A percentile compares a stretch with the other conserved stretches of the same genome.
phyloP scores from a whole-genome alignment of 2,888 invertebrate genomes.

The Philereme vetulata region DNA sequence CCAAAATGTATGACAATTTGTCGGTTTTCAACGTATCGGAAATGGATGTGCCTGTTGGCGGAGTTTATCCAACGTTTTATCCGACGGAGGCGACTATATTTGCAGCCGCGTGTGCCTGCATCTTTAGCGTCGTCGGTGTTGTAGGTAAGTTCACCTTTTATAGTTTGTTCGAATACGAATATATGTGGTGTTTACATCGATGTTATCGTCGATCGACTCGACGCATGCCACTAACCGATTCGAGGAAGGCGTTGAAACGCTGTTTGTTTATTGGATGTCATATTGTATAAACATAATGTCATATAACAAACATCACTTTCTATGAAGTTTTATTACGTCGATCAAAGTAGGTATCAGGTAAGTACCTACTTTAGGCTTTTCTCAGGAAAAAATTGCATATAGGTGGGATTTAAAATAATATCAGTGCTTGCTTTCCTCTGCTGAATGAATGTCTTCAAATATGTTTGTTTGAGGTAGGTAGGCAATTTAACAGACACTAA shows the following conservation, averaged over 20 bases:
- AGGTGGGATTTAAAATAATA: no score
- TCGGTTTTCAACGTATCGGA: conserved; percentile 45
- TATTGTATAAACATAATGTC: conserved; percentile 53
- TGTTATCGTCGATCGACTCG: conserved; percentile 39
- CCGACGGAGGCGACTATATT: conserved; percentile 89
- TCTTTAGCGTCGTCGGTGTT: conserved; percentile 91
- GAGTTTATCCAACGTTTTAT: conserved; percentile 73
- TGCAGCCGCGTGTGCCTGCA: conserved; percentile 90
- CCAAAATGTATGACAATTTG: conserved; percentile 36
- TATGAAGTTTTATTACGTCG: conserved; percentile 41
- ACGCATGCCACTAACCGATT: conserved; percentile 44
- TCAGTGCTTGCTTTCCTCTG: no score
- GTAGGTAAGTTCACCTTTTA: conserved; percentile 84
- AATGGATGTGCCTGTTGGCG: conserved; percentile 54
- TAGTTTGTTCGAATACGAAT: conserved; percentile 41
- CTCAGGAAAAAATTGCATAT: no score
- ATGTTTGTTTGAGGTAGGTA: no score
- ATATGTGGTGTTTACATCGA: conserved; percentile 53
- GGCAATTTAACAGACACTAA: no score
- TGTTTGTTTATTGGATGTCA: conserved; percentile 54
- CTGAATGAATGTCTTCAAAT: no score
- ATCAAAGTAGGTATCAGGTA: background rate
- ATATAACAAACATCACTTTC: conserved; percentile 51
- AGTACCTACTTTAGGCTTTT: no score
- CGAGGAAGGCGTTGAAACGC: conserved; percentile 55